Percentiles rank a stretch among this genome's conserved stretches.
Conservation (phyloP, 2,113 vertebrate species). For the Galbula dea region DNA sequence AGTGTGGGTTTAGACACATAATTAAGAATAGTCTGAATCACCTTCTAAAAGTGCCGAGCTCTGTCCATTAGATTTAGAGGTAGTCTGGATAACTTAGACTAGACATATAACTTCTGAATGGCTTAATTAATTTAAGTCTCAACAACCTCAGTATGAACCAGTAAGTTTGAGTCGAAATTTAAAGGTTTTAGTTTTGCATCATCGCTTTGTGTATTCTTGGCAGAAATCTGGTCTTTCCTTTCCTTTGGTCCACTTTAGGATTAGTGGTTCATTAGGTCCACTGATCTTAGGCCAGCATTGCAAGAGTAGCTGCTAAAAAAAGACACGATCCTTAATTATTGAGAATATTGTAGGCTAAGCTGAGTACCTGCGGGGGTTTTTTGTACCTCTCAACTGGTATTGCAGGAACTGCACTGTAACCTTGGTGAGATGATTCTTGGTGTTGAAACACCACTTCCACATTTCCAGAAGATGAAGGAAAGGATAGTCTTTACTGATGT, state of each 20-base stretch:
- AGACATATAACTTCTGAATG: background rate
- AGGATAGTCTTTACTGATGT: background rate
- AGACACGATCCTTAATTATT: background rate
- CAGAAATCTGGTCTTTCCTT: background rate
- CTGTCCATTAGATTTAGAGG: background rate
- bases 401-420: conserved; percentile 15
- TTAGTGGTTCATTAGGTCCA: background rate
- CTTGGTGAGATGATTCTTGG: background rate
- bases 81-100: background rate
- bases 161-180: background rate
- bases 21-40: background rate
- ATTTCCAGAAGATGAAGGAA: conserved; percentile 1
- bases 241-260: background rate
- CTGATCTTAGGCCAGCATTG: background rate
- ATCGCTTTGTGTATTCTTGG: background rate
- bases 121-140: background rate
- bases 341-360: background rate
- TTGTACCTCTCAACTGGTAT: conserved; percentile 10
- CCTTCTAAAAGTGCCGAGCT: background rate
- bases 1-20: background rate
- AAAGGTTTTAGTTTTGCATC: background rate
- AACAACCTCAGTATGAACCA: background rate
- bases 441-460: background rate
- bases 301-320: background rate
- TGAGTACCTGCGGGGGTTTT: background rate